A percentile compares a stretch with the other conserved stretches of the same genome.
These are phyloP conservation scores for Hiodon alosoides DNA, from an alignment of 2,113 vertebrate genomes.

Conservation along the genomic window DNA sequence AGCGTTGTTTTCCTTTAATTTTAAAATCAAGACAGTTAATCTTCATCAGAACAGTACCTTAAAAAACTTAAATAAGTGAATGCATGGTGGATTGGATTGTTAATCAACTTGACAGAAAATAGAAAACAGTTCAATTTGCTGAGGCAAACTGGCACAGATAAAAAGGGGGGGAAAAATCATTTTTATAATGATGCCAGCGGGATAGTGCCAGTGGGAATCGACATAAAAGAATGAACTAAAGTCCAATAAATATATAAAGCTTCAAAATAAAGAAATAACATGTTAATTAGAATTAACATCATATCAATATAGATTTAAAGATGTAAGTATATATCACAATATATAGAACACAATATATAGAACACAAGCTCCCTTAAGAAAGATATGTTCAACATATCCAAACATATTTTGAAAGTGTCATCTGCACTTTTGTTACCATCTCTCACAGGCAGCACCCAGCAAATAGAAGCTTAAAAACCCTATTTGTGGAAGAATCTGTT, in stretches of 20 bases:
- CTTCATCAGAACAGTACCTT: slow-evolving; percentile 3
- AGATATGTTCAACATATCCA: no score
- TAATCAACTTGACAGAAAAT: slow-evolving; percentile 3
- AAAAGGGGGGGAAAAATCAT: not conserved
- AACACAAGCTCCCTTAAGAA: no score
- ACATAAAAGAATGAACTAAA: no score
- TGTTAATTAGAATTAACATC: no score
- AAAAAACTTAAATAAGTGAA: slow-evolving; percentile 2
- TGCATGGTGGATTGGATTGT: no score
- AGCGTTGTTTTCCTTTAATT: not conserved
- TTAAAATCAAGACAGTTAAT: not conserved
- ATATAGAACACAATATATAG: no score
- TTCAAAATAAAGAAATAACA: no score
- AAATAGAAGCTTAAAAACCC: slow-evolving; percentile 12
- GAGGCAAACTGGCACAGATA: not conserved
- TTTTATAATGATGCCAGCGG: no score
- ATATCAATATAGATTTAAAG: no score
- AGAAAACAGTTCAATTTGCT: not conserved
- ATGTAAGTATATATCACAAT: no score
- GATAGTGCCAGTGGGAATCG: no score
- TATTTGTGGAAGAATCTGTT: slow-evolving; percentile 26
- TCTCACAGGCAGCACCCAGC: not conserved
- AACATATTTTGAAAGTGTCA: not conserved
- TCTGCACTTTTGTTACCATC: not conserved
- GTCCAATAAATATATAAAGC: no score